Evolutionary conservation across 2,888 invertebrate species (phyloP).

Genomic region (Andrena praecox): DNA sequence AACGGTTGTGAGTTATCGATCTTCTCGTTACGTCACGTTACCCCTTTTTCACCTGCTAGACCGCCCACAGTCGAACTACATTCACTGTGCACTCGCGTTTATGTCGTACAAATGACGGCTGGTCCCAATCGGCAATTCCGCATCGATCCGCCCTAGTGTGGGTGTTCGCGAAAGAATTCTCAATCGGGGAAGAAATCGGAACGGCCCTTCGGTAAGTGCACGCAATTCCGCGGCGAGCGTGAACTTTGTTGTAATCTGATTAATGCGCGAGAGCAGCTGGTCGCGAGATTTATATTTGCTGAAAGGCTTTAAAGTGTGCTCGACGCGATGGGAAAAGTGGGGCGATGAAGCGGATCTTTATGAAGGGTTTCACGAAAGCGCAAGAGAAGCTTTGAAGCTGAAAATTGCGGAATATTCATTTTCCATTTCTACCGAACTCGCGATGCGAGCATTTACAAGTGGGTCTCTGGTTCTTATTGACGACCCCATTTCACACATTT

Average conservation of each 20-base stretch:
- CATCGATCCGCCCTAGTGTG: background rate
- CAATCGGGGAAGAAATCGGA: background rate
- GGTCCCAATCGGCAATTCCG: background rate
- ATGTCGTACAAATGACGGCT: background rate
- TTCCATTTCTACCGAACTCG: conserved; percentile 7
- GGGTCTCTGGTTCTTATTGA: background rate
- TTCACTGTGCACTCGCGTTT: conserved; percentile 1
- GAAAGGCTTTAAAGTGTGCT: conserved; percentile 5
- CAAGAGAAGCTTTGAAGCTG: background rate
- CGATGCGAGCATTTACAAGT: background rate
- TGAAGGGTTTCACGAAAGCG: conserved; percentile 4
- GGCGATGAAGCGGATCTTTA: conserved; percentile 24
- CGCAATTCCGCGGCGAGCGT: background rate
- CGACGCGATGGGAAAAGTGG: conserved; percentile 28
- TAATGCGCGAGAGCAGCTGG: conserved; percentile 12
- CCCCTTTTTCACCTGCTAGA: conserved; percentile 54
- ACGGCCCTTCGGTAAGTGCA: background rate
- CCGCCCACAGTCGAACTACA: conserved; percentile 20
- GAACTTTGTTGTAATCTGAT: conserved; percentile 35
- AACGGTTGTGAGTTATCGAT: conserved; percentile 75
- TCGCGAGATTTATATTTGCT: conserved; percentile 26
- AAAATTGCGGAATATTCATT: conserved; percentile 17
- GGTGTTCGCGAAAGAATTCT: background rate
- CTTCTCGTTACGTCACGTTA: conserved; percentile 72
- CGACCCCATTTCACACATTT: background rate